A percentile compares a stretch with the other conserved stretches of the same genome.
phyloP scores from a whole-genome alignment of 2,888 invertebrate species.

The Syritta pipiens region DNA sequence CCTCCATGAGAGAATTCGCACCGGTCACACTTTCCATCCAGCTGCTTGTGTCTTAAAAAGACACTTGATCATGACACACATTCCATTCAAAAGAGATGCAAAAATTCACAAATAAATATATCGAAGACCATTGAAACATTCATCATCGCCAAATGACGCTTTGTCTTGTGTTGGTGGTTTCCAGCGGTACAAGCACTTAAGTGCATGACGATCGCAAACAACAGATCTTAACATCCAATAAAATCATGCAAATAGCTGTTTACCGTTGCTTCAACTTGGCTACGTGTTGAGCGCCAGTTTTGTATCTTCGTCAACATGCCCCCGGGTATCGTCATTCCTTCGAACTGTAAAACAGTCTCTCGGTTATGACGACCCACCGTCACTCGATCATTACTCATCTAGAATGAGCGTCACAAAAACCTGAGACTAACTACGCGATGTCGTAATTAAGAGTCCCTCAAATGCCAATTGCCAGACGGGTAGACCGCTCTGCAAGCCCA shows the following conservation, averaged over 20 bases:
- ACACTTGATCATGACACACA: constrained; percentile 25
- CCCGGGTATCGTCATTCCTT: not conserved
- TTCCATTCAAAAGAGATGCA: constrained; percentile 1
- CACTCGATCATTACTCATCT: constrained; percentile 20
- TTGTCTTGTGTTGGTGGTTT: constrained; percentile 36
- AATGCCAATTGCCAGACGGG: constrained; percentile 40
- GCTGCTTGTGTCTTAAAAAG: too few relatives aligned
- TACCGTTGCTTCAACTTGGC: constrained; percentile 10
- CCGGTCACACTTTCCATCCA: not conserved
- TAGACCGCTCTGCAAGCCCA: constrained; percentile 27
- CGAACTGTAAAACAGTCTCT: not conserved
- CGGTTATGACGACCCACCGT: constrained; percentile 58
- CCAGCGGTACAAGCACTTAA: constrained; percentile 33
- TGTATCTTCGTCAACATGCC: not conserved
- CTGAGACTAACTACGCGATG: constrained; percentile 6
- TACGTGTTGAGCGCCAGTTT: constrained; percentile 25
- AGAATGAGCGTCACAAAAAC: constrained; percentile 36
- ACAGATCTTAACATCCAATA: constrained; percentile 17
- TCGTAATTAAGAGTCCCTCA: constrained; percentile 41
- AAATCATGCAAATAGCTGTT: constrained; percentile 36
- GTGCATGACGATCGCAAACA: not conserved
- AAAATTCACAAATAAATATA: constrained; percentile 54
- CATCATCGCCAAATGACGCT: constrained; percentile 51
- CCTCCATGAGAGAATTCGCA: too few relatives aligned
- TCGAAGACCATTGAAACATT: constrained; percentile 8